Percentiles rank a stretch among this genome's conserved stretches.
These are phyloP conservation scores for Oxycera nigricornis DNA, from an alignment of 2,888 invertebrate genomes.

Conservation along the genomic window DNA sequence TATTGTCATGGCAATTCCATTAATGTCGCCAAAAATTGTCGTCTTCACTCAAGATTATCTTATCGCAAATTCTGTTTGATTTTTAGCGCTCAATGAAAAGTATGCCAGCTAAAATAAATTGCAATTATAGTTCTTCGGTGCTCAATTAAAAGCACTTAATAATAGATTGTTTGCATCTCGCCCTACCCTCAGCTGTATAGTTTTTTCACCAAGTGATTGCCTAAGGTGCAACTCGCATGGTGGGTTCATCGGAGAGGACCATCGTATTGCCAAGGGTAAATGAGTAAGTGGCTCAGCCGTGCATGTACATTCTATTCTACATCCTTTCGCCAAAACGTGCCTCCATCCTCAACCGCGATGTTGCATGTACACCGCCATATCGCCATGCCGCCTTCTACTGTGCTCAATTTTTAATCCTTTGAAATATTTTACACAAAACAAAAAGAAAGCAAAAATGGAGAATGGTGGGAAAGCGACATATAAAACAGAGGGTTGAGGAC, in stretches of 20 bases:
- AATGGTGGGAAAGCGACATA: background rate
- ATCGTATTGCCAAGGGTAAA: background rate
- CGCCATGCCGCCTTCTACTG: conserved; percentile 35
- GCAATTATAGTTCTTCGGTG: no score
- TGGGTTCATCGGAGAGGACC: background rate
- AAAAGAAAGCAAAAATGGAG: conserved; percentile 32
- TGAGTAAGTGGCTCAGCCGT: background rate
- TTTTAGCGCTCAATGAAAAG: no score
- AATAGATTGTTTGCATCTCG: no score
- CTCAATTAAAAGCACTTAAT: no score
- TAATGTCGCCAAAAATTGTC: no score
- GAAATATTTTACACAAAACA: conserved; percentile 46
- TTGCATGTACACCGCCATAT: conserved; percentile 8
- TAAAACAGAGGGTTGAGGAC: background rate
- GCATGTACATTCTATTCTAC: conserved; percentile 29
- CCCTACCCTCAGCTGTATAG: no score
- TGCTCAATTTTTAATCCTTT: conserved; percentile 48
- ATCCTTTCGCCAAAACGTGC: background rate
- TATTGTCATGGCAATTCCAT: no score
- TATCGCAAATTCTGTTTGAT: no score
- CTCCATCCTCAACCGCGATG: background rate
- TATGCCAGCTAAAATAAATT: no score
- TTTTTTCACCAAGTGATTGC: no score
- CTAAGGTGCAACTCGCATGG: no score
- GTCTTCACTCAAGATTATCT: no score